Evolutionary conservation across 2,797 vertebrate species (phyloP).

Genomic region (Fistularia tabacaria): DNA sequence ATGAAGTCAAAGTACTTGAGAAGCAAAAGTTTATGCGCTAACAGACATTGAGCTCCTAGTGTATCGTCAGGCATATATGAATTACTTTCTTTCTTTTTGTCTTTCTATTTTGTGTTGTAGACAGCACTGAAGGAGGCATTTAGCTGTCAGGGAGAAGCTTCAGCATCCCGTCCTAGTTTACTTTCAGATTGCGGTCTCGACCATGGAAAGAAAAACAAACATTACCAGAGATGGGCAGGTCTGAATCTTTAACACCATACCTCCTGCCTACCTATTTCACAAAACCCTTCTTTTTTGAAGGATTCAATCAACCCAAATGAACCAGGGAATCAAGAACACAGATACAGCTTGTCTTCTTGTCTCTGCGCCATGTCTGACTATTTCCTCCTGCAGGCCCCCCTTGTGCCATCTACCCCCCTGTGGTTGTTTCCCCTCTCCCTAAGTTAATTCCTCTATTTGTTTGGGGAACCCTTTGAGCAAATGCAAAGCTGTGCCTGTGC

Average conservation of each 20-base stretch:
- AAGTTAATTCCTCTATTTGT: constrained; percentile 22
- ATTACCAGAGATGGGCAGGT: constrained; percentile 45
- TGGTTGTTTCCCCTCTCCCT: constrained; percentile 26
- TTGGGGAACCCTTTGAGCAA: constrained; percentile 14
- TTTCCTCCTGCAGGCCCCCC: constrained; percentile 6
- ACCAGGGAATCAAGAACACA: constrained; percentile 44
- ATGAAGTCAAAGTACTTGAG: constrained; percentile 10
- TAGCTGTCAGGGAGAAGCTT: constrained; percentile 33
- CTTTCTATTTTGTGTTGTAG: no score
- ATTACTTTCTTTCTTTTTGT: no score
- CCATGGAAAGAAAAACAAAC: constrained; percentile 63
- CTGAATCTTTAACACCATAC: constrained; percentile 30
- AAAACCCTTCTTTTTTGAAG: constrained; percentile 63
- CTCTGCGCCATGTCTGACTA: constrained; percentile 23
- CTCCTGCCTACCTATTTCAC: constrained; percentile 36
- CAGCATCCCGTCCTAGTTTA: constrained; percentile 45
- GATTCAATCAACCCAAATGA: constrained; percentile 67
- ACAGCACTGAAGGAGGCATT: no score
- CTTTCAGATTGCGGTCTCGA: constrained; percentile 54
- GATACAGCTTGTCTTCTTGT: constrained; percentile 32
- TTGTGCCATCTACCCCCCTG: constrained; percentile 18
- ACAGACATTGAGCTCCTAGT: constrained; percentile 2
- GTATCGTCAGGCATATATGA: no score
- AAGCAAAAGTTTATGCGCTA: constrained; percentile 36
- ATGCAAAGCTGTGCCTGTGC: constrained; percentile 4